Evolutionary conservation across 2,888 invertebrate genomes (phyloP).

Genomic region (Sepiola atlantica): DNA sequence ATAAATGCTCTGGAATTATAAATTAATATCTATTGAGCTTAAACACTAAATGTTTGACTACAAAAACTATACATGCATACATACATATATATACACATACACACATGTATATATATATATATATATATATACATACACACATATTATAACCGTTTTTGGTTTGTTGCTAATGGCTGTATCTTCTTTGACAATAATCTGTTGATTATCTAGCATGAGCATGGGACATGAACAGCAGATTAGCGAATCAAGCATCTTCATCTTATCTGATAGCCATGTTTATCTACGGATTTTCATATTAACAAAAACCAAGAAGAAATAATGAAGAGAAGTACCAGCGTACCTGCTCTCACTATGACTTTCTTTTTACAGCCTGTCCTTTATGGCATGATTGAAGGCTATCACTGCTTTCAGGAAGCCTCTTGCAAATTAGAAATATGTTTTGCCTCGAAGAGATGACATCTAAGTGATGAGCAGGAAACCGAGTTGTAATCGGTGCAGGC

Average conservation of each 20-base stretch:
- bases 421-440: background rate
- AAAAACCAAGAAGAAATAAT: background rate
- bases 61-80: too few species aligned
- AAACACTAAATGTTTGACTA: too few species aligned
- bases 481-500: background rate
- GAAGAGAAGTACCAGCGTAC: background rate
- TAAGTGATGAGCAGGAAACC: slow-evolving; percentile 11
- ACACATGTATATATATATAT: too few species aligned
- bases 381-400: background rate
- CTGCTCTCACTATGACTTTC: background rate
- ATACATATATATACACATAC: too few species aligned
- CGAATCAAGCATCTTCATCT: background rate
- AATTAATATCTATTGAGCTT: too few species aligned
- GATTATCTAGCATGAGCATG: background rate
- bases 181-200: background rate
- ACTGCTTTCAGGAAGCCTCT: slow-evolving; percentile 32
- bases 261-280: background rate
- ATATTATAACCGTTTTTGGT: too few species aligned
- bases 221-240: background rate
- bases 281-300: background rate
- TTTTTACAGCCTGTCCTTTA: background rate
- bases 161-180: background rate
- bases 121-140: too few species aligned
- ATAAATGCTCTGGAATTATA: too few species aligned
- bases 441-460: background rate